Evolutionary conservation across 2,888 invertebrate genomes (phyloP).

Genomic region (Cheilosia variabilis): DNA sequence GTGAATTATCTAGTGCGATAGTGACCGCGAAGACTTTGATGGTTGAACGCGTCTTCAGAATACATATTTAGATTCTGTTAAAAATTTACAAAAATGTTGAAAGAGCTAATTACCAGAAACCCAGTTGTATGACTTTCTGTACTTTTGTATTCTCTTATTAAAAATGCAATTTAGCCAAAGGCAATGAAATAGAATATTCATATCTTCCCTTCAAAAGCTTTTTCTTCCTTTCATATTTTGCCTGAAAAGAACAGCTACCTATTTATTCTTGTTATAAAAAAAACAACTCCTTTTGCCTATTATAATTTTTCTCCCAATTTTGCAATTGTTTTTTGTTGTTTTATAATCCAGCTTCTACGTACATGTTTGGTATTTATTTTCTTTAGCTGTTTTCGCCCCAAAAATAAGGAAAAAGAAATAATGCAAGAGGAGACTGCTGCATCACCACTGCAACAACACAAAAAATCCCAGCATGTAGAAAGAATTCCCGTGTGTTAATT

Average conservation of each 20-base stretch:
- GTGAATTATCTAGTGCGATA: too few relatives aligned
- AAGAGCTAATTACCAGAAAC: too few relatives aligned
- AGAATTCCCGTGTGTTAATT: constrained; percentile 70
- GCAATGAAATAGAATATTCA: constrained; percentile 1
- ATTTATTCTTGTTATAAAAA: too few relatives aligned
- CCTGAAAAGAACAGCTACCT: too few relatives aligned
- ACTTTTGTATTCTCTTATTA: neutral
- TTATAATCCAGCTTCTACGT: neutral
- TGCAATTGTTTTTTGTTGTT: neutral
- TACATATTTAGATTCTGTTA: too few relatives aligned
- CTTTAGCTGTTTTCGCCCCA: constrained; percentile 38
- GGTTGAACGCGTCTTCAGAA: too few relatives aligned
- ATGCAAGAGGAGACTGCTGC: constrained; percentile 34
- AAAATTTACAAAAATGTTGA: too few relatives aligned
- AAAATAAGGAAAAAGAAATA: constrained; percentile 25
- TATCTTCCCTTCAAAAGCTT: too few relatives aligned
- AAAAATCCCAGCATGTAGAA: constrained; percentile 39
- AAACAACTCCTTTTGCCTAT: too few relatives aligned
- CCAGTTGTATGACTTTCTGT: neutral
- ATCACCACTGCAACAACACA: constrained; percentile 57
- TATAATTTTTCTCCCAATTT: too few relatives aligned
- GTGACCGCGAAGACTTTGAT: too few relatives aligned
- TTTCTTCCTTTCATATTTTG: too few relatives aligned
- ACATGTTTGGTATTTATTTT: neutral
- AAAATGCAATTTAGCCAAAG: neutral